Conservation (phyloP, 2,888 invertebrate species). For the Ecliptopera silaceata region DNA sequence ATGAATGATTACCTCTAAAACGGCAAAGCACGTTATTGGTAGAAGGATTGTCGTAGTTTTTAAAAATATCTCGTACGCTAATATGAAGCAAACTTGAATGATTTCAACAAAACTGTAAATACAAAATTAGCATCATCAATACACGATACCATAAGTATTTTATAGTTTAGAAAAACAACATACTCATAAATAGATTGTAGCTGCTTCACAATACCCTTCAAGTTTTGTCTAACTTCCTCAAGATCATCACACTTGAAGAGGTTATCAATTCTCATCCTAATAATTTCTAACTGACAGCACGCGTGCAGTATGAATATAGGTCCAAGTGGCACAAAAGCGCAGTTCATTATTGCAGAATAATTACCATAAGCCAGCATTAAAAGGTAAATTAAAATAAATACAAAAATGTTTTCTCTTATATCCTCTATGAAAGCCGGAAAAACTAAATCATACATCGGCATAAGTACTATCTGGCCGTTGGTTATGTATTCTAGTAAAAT, state of each 20-base stretch:
- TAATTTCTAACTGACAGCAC: constrained; percentile 56
- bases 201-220: constrained; percentile 40
- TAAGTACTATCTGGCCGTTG: constrained; percentile 36
- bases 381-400: constrained; percentile 32
- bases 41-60: neutral
- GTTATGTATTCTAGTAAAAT: constrained; percentile 36
- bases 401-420: constrained; percentile 35
- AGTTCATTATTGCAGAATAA: constrained; percentile 42
- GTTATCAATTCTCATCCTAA: constrained; percentile 38
- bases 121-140: too few relatives aligned
- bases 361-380: constrained; percentile 28
- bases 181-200: constrained; percentile 48
- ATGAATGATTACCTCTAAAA: neutral
- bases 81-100: too few relatives aligned
- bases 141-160: neutral
- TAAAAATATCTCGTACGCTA: too few relatives aligned
- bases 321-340: constrained; percentile 52
- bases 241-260: constrained; percentile 41
- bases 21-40: neutral
- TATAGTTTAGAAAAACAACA: neutral
- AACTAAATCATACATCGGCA: constrained; percentile 42
- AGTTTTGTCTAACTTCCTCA: constrained; percentile 31
- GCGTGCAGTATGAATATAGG: constrained; percentile 57
- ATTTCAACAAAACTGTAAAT: too few relatives aligned
- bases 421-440: constrained; percentile 46